A percentile compares a stretch with the other conserved stretches of the same genome.
These are phyloP conservation scores for Lasioglossum malachurum DNA, from an alignment of 2,888 invertebrate species.

Conservation along the genomic window DNA sequence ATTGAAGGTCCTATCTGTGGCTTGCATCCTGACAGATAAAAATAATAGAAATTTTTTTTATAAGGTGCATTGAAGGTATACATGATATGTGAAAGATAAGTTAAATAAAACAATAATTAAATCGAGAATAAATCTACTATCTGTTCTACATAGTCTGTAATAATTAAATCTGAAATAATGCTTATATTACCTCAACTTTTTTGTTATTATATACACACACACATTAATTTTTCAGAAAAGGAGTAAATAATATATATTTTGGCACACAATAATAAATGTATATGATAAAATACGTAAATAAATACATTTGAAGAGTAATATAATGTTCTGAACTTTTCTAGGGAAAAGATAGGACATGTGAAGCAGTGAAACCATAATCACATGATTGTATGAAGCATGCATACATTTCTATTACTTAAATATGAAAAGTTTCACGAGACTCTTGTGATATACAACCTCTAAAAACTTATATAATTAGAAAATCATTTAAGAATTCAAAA, in stretches of 20 bases:
- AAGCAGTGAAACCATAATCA: constrained; percentile 13
- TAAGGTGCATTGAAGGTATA: constrained; percentile 19
- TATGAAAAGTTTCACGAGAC: background rate
- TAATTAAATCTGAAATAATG: constrained; percentile 15
- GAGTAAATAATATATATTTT: constrained; percentile 16
- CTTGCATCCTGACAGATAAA: constrained; percentile 77
- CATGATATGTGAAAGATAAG: constrained; percentile 31
- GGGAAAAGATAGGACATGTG: constrained; percentile 11
- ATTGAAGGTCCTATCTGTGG: constrained; percentile 67
- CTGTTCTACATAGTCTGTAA: constrained; percentile 7
- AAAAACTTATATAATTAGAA: background rate
- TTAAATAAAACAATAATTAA: constrained; percentile 45
- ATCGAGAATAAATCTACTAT: background rate
- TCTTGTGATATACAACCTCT: background rate
- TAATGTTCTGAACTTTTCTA: background rate
- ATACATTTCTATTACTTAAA: constrained; percentile 17
- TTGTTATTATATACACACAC: constrained; percentile 26
- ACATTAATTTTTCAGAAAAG: constrained; percentile 24
- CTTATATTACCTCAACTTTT: constrained; percentile 23
- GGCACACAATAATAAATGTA: constrained; percentile 22
- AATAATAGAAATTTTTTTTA: constrained; percentile 38
- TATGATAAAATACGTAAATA: constrained; percentile 16
- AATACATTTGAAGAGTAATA: constrained; percentile 1
- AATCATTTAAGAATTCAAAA: constrained; percentile 6
- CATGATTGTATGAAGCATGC: constrained; percentile 43